Percentiles rank a stretch among this genome's conserved stretches.
These are phyloP conservation scores for Neoniphon sammara DNA, from an alignment of 2,797 vertebrate genomes.

Conservation along the genomic window DNA sequence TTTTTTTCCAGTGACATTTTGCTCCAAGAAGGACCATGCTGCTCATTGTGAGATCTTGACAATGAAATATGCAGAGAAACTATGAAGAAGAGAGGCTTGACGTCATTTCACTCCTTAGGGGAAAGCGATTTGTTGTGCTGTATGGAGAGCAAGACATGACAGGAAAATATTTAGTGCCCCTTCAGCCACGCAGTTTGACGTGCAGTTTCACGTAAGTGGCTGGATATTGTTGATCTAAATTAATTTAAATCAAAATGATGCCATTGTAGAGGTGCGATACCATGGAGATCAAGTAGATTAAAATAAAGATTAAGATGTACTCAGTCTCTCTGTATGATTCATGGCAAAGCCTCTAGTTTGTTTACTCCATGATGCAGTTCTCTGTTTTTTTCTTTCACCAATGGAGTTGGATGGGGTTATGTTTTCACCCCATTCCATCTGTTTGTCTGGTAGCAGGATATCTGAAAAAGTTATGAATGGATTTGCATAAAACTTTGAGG, in stretches of 20 bases:
- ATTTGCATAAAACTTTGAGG: too few species aligned
- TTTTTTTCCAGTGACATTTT: constrained; percentile 12
- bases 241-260: constrained; percentile 58
- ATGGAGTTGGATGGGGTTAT: too few species aligned
- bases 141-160: constrained; percentile 59
- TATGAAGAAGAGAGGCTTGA: constrained; percentile 70
- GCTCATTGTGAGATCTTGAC: constrained; percentile 58
- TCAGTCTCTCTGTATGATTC: constrained; percentile 29
- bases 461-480: too few species aligned
- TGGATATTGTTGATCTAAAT: constrained; percentile 50
- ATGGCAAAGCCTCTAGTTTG: constrained; percentile 11
- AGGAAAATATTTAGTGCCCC: constrained; percentile 52
- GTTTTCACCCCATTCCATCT: too few species aligned
- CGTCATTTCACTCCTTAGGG: constrained; percentile 70
- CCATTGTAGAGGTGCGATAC: constrained; percentile 51
- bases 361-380: constrained; percentile 9
- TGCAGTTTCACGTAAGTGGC: constrained; percentile 31
- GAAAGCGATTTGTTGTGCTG: constrained; percentile 69
- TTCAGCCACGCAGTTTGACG: constrained; percentile 60
- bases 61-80: constrained; percentile 67
- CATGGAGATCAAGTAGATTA: constrained; percentile 60
- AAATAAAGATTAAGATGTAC: constrained; percentile 36
- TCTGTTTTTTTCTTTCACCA: neutral
- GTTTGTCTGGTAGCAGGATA: too few species aligned
- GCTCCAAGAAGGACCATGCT: constrained; percentile 29